These are phyloP conservation scores for Ostrea denselamellosa DNA, from an alignment of 1,140 invertebrate genomes.

Conservation along the genomic window DNA sequence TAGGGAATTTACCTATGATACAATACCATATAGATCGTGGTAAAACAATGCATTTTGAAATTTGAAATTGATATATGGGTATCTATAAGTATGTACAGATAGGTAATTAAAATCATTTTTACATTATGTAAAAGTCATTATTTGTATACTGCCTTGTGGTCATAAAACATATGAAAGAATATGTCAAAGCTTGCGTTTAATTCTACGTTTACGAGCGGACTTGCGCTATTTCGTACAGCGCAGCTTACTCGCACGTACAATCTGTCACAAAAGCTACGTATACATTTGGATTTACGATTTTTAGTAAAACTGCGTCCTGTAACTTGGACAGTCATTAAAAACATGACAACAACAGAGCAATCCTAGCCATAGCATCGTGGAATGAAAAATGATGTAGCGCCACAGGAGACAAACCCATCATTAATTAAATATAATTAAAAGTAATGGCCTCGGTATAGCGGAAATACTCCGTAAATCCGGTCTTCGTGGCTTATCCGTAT, in stretches of 20 bases:
- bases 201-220: not conserved
- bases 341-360: no score
- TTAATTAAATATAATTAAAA: slow-evolving; percentile 14
- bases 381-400: not conserved
- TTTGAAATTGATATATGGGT: no score
- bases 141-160: no score
- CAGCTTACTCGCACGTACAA: not conserved
- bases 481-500: not conserved
- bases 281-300: not conserved
- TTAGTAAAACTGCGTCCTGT: no score
- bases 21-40: no score
- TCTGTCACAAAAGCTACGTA: not conserved
- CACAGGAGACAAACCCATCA: not conserved
- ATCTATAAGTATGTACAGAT: no score
- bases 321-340: no score
- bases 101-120: no score
- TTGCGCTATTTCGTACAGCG: not conserved
- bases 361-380: no score
- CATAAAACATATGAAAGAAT: not conserved
- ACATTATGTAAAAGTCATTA: no score
- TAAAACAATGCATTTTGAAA: no score
- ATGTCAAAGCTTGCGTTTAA: not conserved
- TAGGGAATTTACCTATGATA: no score
- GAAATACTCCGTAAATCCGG: not conserved
- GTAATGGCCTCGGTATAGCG: not conserved